Evolutionary conservation across 92 coral and sea anemone genomes (phyloP).

Genomic region (Heliopora coerulea): DNA sequence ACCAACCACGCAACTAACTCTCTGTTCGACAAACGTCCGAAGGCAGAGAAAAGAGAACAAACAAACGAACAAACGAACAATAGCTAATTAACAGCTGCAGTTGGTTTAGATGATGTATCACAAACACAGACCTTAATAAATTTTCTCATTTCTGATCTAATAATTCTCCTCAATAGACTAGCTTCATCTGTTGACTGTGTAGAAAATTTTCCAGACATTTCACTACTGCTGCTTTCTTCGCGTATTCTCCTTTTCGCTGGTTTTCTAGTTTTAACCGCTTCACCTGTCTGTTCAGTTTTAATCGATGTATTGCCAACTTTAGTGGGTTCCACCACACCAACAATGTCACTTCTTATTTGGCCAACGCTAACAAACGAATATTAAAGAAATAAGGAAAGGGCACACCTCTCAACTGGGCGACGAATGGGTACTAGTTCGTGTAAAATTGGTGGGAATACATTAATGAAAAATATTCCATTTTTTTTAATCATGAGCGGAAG

Average conservation of each 20-base stretch:
- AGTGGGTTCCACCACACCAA: not conserved
- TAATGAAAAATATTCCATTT: too few relatives aligned
- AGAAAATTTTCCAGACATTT: not conserved
- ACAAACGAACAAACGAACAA: too few relatives aligned
- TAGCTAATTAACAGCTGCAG: too few relatives aligned
- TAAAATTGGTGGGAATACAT: too few relatives aligned
- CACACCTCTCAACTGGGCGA: too few relatives aligned
- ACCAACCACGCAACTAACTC: too few relatives aligned
- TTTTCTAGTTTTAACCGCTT: not conserved
- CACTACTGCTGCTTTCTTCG: conserved; percentile 33
- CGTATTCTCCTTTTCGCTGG: conserved; percentile 8
- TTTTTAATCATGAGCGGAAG: too few relatives aligned
- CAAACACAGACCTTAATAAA: conserved; percentile 25
- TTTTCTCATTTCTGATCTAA: conserved; percentile 44
- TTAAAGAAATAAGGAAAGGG: not conserved
- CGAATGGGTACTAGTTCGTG: too few relatives aligned
- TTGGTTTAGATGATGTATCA: not conserved
- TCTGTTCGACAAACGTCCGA: too few relatives aligned
- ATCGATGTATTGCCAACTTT: conserved; percentile 2
- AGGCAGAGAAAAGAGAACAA: too few relatives aligned
- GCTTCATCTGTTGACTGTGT: conserved; percentile 20
- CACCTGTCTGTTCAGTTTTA: not conserved
- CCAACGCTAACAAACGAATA: conserved; percentile 26
- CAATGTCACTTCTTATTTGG: conserved; percentile 22
- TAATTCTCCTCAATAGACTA: conserved; percentile 16